Evolutionary conservation across 2,113 vertebrate species (phyloP).

Genomic region (Isichthys henryi): DNA sequence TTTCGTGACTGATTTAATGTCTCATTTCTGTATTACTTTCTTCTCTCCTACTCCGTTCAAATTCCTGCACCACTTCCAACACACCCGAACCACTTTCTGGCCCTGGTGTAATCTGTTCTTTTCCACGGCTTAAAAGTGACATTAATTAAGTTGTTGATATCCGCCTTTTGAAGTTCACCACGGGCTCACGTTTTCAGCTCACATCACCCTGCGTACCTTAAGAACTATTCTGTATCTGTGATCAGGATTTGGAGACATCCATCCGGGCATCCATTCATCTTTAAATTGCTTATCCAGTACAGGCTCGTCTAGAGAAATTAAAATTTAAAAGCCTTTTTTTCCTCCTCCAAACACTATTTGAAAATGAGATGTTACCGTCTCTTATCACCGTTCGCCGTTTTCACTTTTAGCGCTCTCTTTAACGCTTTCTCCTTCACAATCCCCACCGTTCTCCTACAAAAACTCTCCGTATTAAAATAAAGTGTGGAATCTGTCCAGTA

Average conservation of each 20-base stretch:
- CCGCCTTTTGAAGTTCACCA: neutral
- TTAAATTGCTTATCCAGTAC: neutral
- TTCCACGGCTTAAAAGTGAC: neutral
- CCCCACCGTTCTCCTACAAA: neutral
- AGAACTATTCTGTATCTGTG: neutral
- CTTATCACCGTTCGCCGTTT: neutral
- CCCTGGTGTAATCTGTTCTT: neutral
- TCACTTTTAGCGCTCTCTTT: neutral
- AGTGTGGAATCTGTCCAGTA: neutral
- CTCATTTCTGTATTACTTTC: neutral
- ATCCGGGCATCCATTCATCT: neutral
- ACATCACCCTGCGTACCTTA: neutral
- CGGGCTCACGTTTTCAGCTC: neutral
- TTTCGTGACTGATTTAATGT: neutral
- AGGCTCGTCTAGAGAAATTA: neutral
- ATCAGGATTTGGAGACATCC: neutral
- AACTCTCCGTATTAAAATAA: neutral
- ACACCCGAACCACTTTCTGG: neutral
- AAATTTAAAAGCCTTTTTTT: neutral
- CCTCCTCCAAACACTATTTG: neutral
- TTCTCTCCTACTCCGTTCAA: neutral
- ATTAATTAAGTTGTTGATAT: neutral
- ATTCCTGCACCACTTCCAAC: neutral
- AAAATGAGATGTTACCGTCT: neutral
- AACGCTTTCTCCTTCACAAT: neutral